Evolutionary conservation across 2,888 invertebrate species (phyloP).

Genomic region (Drosophila tanythrix): DNA sequence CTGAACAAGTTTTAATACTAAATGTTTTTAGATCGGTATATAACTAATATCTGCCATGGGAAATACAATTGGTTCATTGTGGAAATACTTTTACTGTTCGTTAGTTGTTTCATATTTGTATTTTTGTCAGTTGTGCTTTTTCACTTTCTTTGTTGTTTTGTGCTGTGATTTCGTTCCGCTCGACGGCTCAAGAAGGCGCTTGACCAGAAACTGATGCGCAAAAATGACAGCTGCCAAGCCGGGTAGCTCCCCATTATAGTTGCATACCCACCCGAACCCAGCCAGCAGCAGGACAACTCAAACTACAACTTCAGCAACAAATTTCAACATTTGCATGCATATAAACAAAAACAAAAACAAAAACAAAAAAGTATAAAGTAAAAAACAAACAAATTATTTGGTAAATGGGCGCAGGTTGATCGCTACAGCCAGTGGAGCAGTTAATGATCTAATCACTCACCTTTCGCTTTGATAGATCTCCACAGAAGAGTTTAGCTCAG

Average conservation of each 20-base stretch:
- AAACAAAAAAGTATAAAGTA: background rate
- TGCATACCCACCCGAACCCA: conserved; percentile 23
- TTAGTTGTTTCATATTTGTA: conserved; percentile 45
- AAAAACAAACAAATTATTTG: conserved; percentile 37
- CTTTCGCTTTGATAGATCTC: conserved; percentile 97
- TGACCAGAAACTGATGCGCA: conserved; percentile 78
- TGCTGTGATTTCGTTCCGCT: conserved; percentile 64
- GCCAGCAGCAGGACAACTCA: conserved; percentile 20
- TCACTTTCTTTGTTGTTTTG: conserved; percentile 54
- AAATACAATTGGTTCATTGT: conserved; percentile 12
- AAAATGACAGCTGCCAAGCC: conserved; percentile 56
- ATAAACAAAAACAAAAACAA: background rate
- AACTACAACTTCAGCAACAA: conserved; percentile 31
- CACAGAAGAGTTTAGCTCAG: conserved; percentile 97
- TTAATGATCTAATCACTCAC: conserved; percentile 86
- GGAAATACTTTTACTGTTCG: conserved; percentile 23
- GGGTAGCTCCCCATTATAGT: conserved; percentile 38
- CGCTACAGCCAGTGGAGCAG: conserved; percentile 33
- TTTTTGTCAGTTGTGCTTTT: conserved; percentile 56
- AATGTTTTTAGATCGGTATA: background rate
- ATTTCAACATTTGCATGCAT: conserved; percentile 55
- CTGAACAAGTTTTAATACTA: background rate
- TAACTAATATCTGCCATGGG: background rate
- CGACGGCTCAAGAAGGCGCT: conserved; percentile 76
- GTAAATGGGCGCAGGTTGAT: conserved; percentile 48